Conservation (phyloP, 2,888 invertebrate species). For the Sepiola atlantica region DNA sequence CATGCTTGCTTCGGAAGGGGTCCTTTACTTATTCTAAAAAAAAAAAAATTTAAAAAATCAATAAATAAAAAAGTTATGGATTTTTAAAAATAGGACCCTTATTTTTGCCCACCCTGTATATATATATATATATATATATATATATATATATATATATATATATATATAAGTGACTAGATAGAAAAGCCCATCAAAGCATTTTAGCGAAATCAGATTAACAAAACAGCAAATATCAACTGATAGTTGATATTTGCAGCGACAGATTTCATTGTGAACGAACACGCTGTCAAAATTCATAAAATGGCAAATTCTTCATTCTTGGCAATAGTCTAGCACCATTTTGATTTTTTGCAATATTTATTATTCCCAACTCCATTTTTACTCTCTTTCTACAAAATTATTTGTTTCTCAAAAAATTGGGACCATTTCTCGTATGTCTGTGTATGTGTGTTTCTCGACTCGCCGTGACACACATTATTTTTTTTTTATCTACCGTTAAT, state of each 20-base stretch:
- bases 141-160: background rate
- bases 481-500: too few relatives aligned
- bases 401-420: too few relatives aligned
- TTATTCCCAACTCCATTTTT: background rate
- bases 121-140: too few relatives aligned
- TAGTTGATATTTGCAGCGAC: background rate
- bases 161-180: background rate
- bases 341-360: background rate
- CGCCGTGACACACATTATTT: too few relatives aligned
- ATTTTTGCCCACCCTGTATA: too few relatives aligned
- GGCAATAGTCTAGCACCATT: background rate
- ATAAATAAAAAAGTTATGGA: too few relatives aligned
- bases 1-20: too few relatives aligned
- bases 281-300: background rate
- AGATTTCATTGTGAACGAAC: background rate
- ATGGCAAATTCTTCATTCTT: background rate
- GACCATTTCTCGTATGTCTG: too few relatives aligned
- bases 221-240: background rate
- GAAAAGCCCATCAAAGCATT: background rate
- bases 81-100: too few relatives aligned
- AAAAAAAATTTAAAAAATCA: too few relatives aligned
- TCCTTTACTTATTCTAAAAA: too few relatives aligned
- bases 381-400: background rate
- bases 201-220: background rate
- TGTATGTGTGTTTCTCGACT: too few relatives aligned